Conservation (phyloP, 2,888 invertebrate species). For the Aproaerema taeniolella region DNA sequence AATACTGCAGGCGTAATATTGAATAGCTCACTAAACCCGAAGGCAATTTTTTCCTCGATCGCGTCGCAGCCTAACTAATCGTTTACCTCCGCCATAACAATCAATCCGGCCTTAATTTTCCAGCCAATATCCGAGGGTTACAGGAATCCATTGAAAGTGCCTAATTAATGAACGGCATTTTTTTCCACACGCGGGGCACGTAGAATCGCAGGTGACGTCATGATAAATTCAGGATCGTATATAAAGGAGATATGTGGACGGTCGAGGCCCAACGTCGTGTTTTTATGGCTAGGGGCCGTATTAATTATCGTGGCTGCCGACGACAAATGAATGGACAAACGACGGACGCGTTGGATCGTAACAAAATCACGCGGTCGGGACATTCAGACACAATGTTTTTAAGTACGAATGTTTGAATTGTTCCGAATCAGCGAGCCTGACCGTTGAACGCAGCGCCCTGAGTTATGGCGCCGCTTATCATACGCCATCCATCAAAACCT, state of each 20-base stretch:
- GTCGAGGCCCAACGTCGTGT: constrained; percentile 25
- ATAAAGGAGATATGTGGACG: constrained; percentile 28
- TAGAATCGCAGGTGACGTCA: constrained; percentile 54
- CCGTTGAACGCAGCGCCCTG: background rate
- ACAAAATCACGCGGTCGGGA: constrained; percentile 18
- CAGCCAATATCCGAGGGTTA: constrained; percentile 49
- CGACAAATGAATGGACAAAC: constrained; percentile 40
- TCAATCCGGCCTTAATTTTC: constrained; percentile 57
- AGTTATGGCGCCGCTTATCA: constrained; percentile 1
- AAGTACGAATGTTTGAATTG: too few species aligned
- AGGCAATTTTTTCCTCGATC: constrained; percentile 3
- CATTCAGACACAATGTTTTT: background rate
- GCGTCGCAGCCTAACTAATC: constrained; percentile 33
- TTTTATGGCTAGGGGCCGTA: constrained; percentile 40
- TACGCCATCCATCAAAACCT: background rate
- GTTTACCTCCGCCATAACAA: constrained; percentile 45
- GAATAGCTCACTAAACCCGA: background rate
- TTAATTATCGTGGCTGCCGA: constrained; percentile 38
- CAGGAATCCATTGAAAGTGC: constrained; percentile 57
- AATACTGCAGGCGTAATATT: background rate
- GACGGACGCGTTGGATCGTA: constrained; percentile 25
- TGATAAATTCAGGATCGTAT: constrained; percentile 45
- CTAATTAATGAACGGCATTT: constrained; percentile 64
- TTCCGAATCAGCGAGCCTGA: background rate
- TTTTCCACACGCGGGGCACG: constrained; percentile 50